Evolutionary conservation across 1,140 invertebrate species (phyloP), one percentile per base, ranked within the genome.

Genomic region (Eupristina koningsbergeri): DNA sequence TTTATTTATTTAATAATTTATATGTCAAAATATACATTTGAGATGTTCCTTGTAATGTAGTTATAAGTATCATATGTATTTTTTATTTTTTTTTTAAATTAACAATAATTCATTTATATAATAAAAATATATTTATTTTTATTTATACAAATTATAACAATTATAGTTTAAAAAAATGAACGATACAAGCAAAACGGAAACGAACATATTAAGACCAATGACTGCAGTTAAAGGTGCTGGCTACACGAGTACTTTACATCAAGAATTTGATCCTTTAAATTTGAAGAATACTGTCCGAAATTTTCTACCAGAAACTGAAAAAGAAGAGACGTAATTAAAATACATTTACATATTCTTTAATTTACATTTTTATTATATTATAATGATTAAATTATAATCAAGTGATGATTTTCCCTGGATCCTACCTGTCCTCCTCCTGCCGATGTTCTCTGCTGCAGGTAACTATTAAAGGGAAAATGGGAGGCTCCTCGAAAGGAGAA

Each of bases 211-310:
- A 58, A 93, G 98, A 83, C 98, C 98, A 17, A 98, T 99, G 94
- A 99, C 98, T 19, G 98, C 98, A 34, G 97, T 99, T n/a, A 93
- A 97, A 81, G 98, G 97, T 19, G 98, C 97, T 63, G 98, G 98
- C 6, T 99, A 98, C 90, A 98, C 97, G 7, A 97, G 97, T 34
- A 94, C 94, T 83, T 93, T 91, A 84, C 94, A 94, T 87, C 93
- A 93, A 86, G 88, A 93, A 22, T 97, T 97, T 92, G 97, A 98
- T 92, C 96, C 96, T 39, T 91, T 97, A 58, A 95, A 96, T 89
- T 95, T 96, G 90, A 93, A 94, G 64, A 92, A 93, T 53, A 86
- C 91, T 29, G 80, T 86, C 0, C 89, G 88, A 88, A 91, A 92
- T 58, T 93, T 94, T 84, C 92, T 93, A 29, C 92, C 95, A 29